Percentiles rank a stretch among this genome's conserved stretches.
Conservation (phyloP, 1,140 invertebrate species). For the Drosophila serrata region DNA sequence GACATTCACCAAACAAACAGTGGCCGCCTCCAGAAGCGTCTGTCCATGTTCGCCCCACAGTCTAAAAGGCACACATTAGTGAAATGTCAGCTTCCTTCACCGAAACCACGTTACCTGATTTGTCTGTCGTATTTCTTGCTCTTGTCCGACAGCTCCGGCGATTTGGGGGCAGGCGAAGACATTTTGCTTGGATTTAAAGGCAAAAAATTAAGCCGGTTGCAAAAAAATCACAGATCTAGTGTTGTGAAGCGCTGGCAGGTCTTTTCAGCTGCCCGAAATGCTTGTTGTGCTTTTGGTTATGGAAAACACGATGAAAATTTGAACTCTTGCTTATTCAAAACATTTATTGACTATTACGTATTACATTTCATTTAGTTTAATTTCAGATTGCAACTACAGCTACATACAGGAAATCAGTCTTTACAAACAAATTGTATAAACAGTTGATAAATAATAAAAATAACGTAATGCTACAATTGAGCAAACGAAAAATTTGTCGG, state of each 20-base stretch:
- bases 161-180: conserved; percentile 83
- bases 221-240: conserved; percentile 41
- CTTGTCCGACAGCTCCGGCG: conserved; percentile 85
- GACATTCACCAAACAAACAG: conserved; percentile 97
- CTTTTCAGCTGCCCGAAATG: not conserved
- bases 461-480: conserved; percentile 62
- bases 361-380: conserved; percentile 58
- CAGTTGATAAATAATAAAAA: conserved; percentile 56
- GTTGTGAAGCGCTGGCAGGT: conserved; percentile 31
- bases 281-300: not conserved
- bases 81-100: not conserved
- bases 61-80: conserved; percentile 78
- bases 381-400: conserved; percentile 50
- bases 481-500: conserved; percentile 55
- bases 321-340: conserved; percentile 48
- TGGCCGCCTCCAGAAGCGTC: conserved; percentile 92
- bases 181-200: conserved; percentile 47
- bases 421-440: conserved; percentile 79
- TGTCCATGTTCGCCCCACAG: conserved; percentile 99
- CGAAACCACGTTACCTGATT: conserved; percentile 64
- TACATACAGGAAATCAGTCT: conserved; percentile 79
- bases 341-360: conserved; percentile 73
- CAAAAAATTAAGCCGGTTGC: conserved; percentile 56
- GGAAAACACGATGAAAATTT: conserved; percentile 12
- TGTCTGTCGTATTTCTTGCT: conserved; percentile 86